phyloP scores from a whole-genome alignment of 2,113 vertebrate genomes.

The Burhinus bistriatus region DNA sequence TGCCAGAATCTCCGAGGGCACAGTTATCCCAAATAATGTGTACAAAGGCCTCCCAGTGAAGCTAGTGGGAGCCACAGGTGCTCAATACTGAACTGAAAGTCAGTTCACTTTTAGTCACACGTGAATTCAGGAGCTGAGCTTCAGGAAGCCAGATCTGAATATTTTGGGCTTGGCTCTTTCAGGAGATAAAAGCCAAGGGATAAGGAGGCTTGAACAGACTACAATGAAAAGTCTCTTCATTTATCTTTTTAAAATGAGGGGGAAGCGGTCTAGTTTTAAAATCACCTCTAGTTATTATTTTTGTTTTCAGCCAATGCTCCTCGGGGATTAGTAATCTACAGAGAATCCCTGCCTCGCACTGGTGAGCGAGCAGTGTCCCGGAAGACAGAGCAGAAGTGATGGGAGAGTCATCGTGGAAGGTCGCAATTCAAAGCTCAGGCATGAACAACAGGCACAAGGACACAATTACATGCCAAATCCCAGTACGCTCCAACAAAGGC shows the following conservation, averaged over 20 bases:
- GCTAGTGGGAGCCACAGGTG: neutral
- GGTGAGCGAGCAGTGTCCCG: neutral
- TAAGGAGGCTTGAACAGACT: neutral
- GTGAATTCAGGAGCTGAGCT: neutral
- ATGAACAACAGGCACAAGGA: neutral
- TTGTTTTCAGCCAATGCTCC: neutral
- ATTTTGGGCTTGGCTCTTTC: neutral
- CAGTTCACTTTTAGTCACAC: neutral
- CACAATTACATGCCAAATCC: neutral
- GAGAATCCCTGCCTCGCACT: neutral
- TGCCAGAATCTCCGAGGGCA: neutral
- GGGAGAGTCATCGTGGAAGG: rapidly evolving
- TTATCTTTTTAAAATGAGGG: neutral
- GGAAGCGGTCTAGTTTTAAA: neutral
- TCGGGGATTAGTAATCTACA: neutral
- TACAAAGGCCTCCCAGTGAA: neutral
- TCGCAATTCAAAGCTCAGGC: neutral
- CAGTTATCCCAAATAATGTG: neutral
- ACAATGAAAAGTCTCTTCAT: neutral
- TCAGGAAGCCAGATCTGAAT: neutral
- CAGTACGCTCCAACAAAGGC: neutral
- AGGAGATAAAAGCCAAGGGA: neutral
- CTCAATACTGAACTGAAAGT: neutral
- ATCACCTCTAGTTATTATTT: neutral
- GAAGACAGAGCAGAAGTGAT: neutral